Conservation (phyloP, 2,113 vertebrate genomes). For the Aegotheles bennettii region DNA sequence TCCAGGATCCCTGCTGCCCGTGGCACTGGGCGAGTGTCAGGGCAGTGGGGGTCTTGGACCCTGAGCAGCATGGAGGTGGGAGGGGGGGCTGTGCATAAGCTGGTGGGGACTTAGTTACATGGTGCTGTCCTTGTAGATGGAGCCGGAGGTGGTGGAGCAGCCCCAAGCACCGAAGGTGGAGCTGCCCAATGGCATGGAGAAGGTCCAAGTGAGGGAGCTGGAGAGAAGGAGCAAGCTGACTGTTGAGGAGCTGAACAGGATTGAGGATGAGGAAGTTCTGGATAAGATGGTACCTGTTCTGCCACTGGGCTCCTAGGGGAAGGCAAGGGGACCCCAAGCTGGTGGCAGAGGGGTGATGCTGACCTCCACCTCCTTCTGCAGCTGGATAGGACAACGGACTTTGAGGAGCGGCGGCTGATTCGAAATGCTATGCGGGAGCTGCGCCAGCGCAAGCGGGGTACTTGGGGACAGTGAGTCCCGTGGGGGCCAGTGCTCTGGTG, state of each 20-base stretch:
- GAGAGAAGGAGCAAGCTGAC: slow-evolving; percentile 75
- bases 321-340: not conserved
- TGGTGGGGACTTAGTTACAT: fast-evolving
- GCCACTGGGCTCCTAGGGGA: not conserved
- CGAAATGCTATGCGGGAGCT: slow-evolving; percentile 91
- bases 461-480: fast-evolving
- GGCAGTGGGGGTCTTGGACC: not conserved
- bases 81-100: fast-evolving
- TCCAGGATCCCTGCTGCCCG: not conserved
- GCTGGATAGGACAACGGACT: slow-evolving; percentile 89
- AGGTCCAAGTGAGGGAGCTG: slow-evolving; percentile 44
- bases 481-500: fast-evolving
- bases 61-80: not conserved
- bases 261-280: slow-evolving; percentile 90
- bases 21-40: not conserved
- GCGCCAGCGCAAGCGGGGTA: slow-evolving; percentile 94
- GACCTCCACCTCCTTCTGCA: slow-evolving; percentile 44
- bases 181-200: slow-evolving; percentile 74
- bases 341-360: not conserved
- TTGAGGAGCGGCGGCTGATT: slow-evolving; percentile 91
- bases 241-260: slow-evolving; percentile 78
- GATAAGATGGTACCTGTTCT: slow-evolving; percentile 89
- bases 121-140: slow-evolving; percentile 70
- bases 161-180: slow-evolving; percentile 44
- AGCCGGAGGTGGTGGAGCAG: slow-evolving; percentile 74